Evolutionary conservation across 2,113 vertebrate genomes (phyloP), one percentile per base, ranked within the genome.

Genomic region (Actenoides hombroni): DNA sequence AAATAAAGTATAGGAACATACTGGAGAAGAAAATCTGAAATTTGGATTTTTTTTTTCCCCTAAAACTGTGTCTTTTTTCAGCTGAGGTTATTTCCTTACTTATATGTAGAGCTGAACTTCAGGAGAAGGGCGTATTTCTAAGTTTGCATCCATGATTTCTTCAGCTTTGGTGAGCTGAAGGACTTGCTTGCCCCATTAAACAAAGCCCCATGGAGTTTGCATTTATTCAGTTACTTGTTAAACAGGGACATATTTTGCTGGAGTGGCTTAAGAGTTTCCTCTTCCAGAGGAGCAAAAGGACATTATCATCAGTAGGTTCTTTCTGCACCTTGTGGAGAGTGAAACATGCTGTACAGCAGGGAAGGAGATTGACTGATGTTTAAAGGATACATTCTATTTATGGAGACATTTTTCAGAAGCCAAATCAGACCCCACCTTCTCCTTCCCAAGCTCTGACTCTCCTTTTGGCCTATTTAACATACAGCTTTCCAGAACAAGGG

Each of bases 311-410:
- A 90, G 67, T 46, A 57, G 77, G 59, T 67, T 90, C 74, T 88
- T 92, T 92, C 68, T 86, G 73, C 63, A 90, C 84, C 75, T 90
- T 85, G 80, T 86, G 78, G 86, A 89, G 90, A 96, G 87, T 76
- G 71, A 90, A 97, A 77, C 54, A 81, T 56, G 33, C 46, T 90
- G 57, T 76, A 81, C 84, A 70, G 86, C 70, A 68, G 71, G 70
- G 78, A 92, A n/a, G 54, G 28, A 88, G 51, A 83, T 31, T 13
- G 29, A n/a, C n/a, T 90, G 86, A 82, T 77, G 65, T 86, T 95
- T 53, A 49, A 88, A 85, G 71, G 86, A 74, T 74, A 81, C 31
- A 79, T 73, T 88, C 76, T 93, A 77, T 93, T 94, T 95, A 88
- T 44, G 74, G 85, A 82, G 76, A 31, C 24, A 20, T 68, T 94